Evolutionary conservation across 2,113 vertebrate species (phyloP).

Genomic region (Smithornis capensis): DNA sequence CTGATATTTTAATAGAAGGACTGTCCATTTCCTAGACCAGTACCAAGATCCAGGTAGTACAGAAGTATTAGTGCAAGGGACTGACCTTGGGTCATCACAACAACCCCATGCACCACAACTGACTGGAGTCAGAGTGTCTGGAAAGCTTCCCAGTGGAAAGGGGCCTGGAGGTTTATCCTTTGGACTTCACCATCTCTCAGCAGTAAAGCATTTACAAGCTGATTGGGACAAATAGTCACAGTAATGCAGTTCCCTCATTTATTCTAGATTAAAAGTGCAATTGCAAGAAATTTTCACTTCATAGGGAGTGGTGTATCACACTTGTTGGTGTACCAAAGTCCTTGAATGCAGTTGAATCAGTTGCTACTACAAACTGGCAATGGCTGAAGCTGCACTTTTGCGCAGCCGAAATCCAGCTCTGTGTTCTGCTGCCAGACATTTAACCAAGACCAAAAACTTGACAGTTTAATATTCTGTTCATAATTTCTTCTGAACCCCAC

Average conservation of each 20-base stretch:
- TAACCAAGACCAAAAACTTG: background rate
- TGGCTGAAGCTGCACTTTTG: background rate
- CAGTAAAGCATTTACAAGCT: background rate
- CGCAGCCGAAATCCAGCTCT: background rate
- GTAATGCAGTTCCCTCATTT: background rate
- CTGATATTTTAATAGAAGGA: background rate
- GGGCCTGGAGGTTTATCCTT: background rate
- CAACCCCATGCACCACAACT: accelerated
- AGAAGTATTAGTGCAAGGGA: background rate
- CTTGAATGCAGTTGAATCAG: background rate
- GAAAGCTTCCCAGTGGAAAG: accelerated
- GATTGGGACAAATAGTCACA: background rate
- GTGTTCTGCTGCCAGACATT: background rate
- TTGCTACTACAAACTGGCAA: background rate
- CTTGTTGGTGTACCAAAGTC: background rate
- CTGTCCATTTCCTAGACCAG: background rate
- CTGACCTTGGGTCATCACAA: background rate
- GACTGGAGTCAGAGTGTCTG: background rate
- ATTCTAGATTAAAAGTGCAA: background rate
- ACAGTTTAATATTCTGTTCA: background rate
- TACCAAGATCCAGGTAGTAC: background rate
- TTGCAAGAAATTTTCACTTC: background rate
- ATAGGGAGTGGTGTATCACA: background rate
- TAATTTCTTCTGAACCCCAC: background rate
- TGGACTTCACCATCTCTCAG: background rate